A percentile compares a stretch with the other conserved stretches of the same genome.
These are phyloP conservation scores for Brenthis hecate DNA, from an alignment of 2,888 invertebrate species.

Conservation along the genomic window DNA sequence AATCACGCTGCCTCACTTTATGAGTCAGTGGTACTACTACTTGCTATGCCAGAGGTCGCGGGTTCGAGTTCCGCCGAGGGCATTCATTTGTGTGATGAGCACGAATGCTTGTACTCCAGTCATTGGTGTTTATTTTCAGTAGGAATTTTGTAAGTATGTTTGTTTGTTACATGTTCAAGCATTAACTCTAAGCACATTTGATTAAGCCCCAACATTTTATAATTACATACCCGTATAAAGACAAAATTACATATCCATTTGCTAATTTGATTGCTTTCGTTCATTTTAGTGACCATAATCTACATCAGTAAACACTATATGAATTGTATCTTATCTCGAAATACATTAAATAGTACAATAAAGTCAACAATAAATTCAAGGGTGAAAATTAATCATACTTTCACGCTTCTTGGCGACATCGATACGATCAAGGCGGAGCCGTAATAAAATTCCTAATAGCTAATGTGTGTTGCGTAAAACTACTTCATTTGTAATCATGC, in stretches of 20 bases:
- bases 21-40: no score
- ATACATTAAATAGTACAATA: slow-evolving; percentile 14
- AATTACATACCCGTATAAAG: no score
- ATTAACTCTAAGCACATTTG: no score
- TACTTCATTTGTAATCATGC: neutral
- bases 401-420: slow-evolving; percentile 24
- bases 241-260: neutral
- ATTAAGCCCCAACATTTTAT: no score
- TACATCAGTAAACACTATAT: neutral
- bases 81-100: no score
- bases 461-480: slow-evolving; percentile 22
- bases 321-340: neutral
- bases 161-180: no score
- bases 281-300: neutral
- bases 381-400: slow-evolving; percentile 31
- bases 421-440: slow-evolving; percentile 32
- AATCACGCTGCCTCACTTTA: no score
- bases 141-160: no score
- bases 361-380: slow-evolving; percentile 30
- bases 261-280: neutral
- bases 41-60: no score
- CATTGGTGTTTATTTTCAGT: no score
- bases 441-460: slow-evolving; percentile 21
- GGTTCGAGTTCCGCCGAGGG: no score
- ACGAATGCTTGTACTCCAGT: no score